Evolutionary conservation across 2,113 vertebrate genomes (phyloP), one percentile per base, ranked within the genome.

Genomic region (Neotragus moschatus): DNA sequence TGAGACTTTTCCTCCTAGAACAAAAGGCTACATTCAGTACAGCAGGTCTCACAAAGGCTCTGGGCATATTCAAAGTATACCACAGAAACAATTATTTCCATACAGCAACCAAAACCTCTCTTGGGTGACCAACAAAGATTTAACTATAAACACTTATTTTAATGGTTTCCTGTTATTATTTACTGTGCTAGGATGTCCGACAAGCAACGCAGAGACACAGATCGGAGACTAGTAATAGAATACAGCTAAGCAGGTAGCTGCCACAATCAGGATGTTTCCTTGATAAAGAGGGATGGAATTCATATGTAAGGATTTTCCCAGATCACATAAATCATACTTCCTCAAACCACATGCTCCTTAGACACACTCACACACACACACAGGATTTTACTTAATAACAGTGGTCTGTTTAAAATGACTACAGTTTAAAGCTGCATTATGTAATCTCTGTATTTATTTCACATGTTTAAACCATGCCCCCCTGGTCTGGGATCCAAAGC

Each of bases 371-470:
- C 26, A 63, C 6, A n/a, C 25, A 49, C 21, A 95, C 51, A 81
- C n/a, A 95, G 43, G 13, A 60, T 96, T 98, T 97, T 91, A 12
- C 66, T 88, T 97, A 98, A 97, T 21, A 98, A 25, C 16, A 92
- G n/a, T 91, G 97, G 43, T 82, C 70, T 97, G 94, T 98, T 98
- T 84, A 97, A 96, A 98, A 97, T 84, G 75, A 97, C 80, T 84
- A 84, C 66, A 70, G 91, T 90, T 92, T 95, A 94, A 94, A 94
- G 66, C 77, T 96, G 49, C 16, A 79, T 85, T 96, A 89, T 94
- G 61, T 89, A 92, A 94, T 96, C 61, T 92, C 79, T 53, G 36
- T 73, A 60, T 89, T 93, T 94, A 75, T 97, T 95, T 95, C 79
- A 39, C 81, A 88, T 49, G 66, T 58, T 60, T 63, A 97, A 95